Percentiles rank a stretch among this genome's conserved stretches.
Evolutionary conservation across 2,797 vertebrate species (phyloP).

Genomic region (Peromyscus nudipes): DNA sequence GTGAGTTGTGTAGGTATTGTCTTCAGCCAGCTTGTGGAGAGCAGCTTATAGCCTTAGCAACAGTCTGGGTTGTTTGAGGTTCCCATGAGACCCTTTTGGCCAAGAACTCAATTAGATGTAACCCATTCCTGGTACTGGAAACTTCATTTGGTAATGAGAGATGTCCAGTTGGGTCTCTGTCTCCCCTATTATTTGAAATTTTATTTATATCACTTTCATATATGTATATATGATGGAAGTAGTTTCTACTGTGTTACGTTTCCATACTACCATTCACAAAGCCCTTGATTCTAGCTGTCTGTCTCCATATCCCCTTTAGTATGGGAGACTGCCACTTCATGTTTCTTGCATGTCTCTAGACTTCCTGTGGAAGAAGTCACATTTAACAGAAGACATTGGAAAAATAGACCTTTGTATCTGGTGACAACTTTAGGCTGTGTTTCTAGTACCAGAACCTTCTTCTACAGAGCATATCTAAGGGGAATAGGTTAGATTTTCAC

Average conservation of each 20-base stretch:
- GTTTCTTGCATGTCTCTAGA: slow-evolving; percentile 7
- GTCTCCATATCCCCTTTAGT: not conserved
- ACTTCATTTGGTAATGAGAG: not conserved
- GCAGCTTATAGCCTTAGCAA: not conserved
- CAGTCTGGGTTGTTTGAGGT: not conserved
- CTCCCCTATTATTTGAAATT: not conserved
- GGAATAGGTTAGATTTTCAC: slow-evolving; percentile 12
- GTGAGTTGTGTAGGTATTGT: not conserved
- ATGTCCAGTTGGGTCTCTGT: not conserved
- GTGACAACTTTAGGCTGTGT: not conserved
- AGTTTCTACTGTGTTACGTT: not conserved
- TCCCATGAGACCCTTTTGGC: not conserved
- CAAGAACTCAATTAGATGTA: not conserved
- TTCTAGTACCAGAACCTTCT: not conserved
- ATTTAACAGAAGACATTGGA: not conserved
- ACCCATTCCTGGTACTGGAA: not conserved
- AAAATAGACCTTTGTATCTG: not conserved
- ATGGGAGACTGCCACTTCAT: not conserved
- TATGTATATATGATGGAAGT: not conserved
- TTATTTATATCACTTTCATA: not conserved
- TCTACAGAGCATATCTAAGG: slow-evolving; percentile 38
- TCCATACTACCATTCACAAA: not conserved
- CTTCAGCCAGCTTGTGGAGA: not conserved
- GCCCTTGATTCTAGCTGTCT: not conserved
- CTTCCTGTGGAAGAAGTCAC: not conserved